Evolutionary conservation across 37 sponge, comb jelly and placozoan genomes (phyloP).

Genomic region (Spongia lamella): DNA sequence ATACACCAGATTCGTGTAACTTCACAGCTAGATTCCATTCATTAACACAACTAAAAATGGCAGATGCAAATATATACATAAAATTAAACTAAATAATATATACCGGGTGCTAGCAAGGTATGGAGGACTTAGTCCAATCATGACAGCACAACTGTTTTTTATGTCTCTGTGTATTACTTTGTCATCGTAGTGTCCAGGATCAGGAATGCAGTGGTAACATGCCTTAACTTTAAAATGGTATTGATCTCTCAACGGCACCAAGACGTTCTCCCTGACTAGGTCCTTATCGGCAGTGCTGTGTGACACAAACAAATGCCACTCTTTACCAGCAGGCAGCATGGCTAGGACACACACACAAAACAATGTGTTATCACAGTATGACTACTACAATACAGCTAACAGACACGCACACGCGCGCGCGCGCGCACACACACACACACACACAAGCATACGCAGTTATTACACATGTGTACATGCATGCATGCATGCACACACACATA

Average conservation of each 20-base stretch:
- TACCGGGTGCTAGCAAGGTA: constrained; percentile 71
- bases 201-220: constrained; percentile 71
- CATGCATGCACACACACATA: too few species aligned
- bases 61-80: not conserved
- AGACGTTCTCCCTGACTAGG: constrained; percentile 34
- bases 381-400: too few species aligned
- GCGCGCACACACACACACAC: too few species aligned
- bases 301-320: constrained; percentile 75
- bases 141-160: constrained; percentile 58
- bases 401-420: too few species aligned
- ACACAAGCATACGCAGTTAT: too few species aligned
- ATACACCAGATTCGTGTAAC: not conserved
- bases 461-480: too few species aligned
- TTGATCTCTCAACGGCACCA: constrained; percentile 32
- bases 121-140: constrained; percentile 50
- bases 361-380: too few species aligned
- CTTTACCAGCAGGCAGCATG: constrained; percentile 43
- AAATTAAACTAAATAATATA: too few species aligned
- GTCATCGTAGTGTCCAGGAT: constrained; percentile 46
- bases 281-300: constrained; percentile 75
- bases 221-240: constrained; percentile 32
- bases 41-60: constrained; percentile 44
- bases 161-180: constrained; percentile 37
- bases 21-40: constrained; percentile 67
- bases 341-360: too few species aligned